These are phyloP conservation scores for Syngnathus floridae DNA, from an alignment of 2,113 vertebrate genomes.

Conservation along the genomic window DNA sequence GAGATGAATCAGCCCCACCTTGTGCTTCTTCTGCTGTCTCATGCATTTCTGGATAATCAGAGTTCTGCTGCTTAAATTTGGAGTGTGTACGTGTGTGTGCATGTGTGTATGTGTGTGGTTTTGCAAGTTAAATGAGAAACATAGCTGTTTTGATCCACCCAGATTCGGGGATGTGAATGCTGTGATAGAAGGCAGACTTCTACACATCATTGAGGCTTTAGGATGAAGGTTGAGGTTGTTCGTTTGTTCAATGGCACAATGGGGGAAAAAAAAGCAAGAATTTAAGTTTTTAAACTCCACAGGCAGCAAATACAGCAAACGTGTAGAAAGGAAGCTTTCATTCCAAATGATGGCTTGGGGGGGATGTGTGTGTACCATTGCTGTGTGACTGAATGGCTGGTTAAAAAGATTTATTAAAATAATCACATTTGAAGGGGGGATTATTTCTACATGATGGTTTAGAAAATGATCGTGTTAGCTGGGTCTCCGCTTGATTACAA, in stretches of 20 bases:
- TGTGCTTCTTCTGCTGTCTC: constrained; percentile 31
- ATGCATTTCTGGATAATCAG: constrained; percentile 37
- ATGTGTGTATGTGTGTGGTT: constrained; percentile 4
- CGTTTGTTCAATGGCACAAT: constrained; percentile 30
- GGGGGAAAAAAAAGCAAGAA: not conserved
- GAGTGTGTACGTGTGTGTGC: constrained; percentile 11
- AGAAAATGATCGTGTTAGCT: constrained; percentile 63
- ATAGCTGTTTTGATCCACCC: constrained; percentile 45
- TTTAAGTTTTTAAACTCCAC: constrained; percentile 29
- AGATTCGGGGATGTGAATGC: constrained; percentile 38
- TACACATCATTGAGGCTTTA: constrained; percentile 47
- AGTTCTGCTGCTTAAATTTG: constrained; percentile 19
- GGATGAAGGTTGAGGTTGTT: constrained; percentile 25
- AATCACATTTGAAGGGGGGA: constrained; percentile 68
- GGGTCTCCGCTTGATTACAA: constrained; percentile 60
- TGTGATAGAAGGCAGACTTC: constrained; percentile 52
- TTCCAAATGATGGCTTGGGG: constrained; percentile 36
- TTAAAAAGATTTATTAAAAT: constrained; percentile 68
- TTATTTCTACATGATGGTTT: constrained; percentile 63
- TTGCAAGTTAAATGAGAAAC: constrained; percentile 46
- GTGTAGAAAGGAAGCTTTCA: constrained; percentile 27
- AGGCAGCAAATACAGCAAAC: constrained; percentile 35
- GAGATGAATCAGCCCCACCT: constrained; percentile 36
- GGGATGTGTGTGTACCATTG: constrained; percentile 27
- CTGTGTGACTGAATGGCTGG: constrained; percentile 56